Percentiles rank a stretch among this genome's conserved stretches.
Conservation (phyloP, 1,140 invertebrate species). For the Bathynomus jamesi region DNA sequence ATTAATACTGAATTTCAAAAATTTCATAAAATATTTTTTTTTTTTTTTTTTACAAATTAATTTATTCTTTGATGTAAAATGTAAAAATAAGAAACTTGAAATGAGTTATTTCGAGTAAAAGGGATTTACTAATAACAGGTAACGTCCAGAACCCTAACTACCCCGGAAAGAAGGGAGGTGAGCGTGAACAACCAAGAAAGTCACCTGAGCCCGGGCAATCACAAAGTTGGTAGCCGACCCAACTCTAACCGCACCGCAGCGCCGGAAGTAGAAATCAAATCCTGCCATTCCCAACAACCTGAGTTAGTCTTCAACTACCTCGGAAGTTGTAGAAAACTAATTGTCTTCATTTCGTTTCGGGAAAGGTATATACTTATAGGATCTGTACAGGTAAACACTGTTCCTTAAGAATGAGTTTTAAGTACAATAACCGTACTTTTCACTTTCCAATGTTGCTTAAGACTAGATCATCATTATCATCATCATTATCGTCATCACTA, state of each 20-base stretch:
- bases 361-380: not conserved
- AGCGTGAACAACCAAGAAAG: too few relatives aligned
- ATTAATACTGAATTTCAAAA: not conserved
- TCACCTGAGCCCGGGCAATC: too few relatives aligned
- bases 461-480: not conserved
- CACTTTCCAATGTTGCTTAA: not conserved
- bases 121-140: too few relatives aligned
- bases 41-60: too few relatives aligned
- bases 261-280: too few relatives aligned
- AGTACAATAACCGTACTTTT: not conserved
- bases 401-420: not conserved
- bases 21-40: not conserved
- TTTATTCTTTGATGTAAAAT: not conserved
- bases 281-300: too few relatives aligned
- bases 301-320: too few relatives aligned
- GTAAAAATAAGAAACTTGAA: not conserved
- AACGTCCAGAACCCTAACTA: too few relatives aligned
- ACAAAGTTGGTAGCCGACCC: too few relatives aligned
- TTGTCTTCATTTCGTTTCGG: not conserved
- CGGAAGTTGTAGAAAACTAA: not conserved
- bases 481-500: not conserved
- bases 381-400: not conserved
- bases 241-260: too few relatives aligned
- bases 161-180: too few relatives aligned
- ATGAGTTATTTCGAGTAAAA: too few relatives aligned